Base-by-base conservation (phyloP, 1,140 invertebrate genomes). In the Sitophilus oryzae region DNA sequence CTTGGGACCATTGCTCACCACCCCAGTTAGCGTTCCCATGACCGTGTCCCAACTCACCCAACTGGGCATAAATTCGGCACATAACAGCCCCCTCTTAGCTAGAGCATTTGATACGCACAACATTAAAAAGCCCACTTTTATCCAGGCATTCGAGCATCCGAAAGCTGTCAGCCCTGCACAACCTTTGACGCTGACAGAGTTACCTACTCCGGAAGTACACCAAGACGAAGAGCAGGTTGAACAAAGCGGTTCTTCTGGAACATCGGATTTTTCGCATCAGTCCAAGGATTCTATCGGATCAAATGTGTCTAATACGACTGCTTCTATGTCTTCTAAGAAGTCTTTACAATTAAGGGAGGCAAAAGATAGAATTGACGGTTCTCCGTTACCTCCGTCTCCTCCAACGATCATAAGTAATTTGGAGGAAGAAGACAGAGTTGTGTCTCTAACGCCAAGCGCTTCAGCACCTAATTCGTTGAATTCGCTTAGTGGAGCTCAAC, bases 1-100 rank as follows among this genome's bases (percentile, higher is more conserved):
- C 2, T 60, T 86, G 6, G 75, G 79, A 0, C 75, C 80, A 0
- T 77, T 82, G 43, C 66, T 83, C 46, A 76, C 79, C 0, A 65
- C 77, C 2, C 79, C 79, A 0, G 77, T 77, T 16, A 78, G 62
- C 38, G 61, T 70, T 65, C 56, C 68, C 5, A 66, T 71, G 60
- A 71, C 71, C 30, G 70, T 73, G 3, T 65, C 72, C 14, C 68
- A 75, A 48, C 60, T 74, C 0, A 67, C 71, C 5, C 62, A 63
- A n/a, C 51, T 72, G n/a, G 70, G 66, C 14, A 50, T 73, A 5
- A 63, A 73, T 1, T 61, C 73, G n/a, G 50, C 63, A 18, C 60
- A 64, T 8, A 71, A 74, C 9, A 72, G 70, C 30, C 75, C 76
- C 0, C 58, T 74, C 11, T 65, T 78, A 1, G 67, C 73, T 0